Conservation (phyloP, 2,113 vertebrate genomes). For the Callipepla squamata region DNA sequence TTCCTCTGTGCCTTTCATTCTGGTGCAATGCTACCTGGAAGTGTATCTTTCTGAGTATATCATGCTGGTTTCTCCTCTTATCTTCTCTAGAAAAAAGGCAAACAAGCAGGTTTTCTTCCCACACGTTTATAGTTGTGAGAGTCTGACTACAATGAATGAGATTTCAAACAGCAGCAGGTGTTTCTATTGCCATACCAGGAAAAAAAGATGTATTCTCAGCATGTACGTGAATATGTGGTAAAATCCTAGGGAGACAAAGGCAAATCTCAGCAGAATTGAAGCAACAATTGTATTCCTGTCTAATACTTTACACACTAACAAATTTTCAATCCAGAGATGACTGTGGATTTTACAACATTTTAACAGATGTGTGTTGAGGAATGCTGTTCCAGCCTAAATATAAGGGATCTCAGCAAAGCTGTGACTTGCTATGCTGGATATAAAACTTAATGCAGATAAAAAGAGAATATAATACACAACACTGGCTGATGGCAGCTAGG, state of each 20-base stretch:
- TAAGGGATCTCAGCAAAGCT: not conserved
- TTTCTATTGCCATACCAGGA: conserved; percentile 19
- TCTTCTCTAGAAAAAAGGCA: not conserved
- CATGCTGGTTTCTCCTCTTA: not conserved
- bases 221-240: not conserved
- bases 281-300: not conserved
- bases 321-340: not conserved
- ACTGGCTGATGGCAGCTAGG: accelerated
- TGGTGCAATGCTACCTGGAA: not conserved
- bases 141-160: not conserved
- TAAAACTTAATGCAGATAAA: not conserved
- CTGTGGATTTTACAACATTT: not conserved
- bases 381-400: not conserved
- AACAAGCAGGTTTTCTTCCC: not conserved
- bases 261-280: conserved; percentile 37
- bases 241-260: conserved; percentile 2
- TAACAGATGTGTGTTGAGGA: not conserved
- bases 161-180: not conserved
- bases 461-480: not conserved
- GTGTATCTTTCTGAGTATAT: not conserved
- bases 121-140: not conserved
- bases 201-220: conserved; percentile 39
- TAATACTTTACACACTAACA: not conserved
- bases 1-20: not conserved
- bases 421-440: not conserved